Evolutionary conservation across 2,888 invertebrate species (phyloP), one percentile per base, ranked within the genome.

Genomic region (Acrobeloides nanus): DNA sequence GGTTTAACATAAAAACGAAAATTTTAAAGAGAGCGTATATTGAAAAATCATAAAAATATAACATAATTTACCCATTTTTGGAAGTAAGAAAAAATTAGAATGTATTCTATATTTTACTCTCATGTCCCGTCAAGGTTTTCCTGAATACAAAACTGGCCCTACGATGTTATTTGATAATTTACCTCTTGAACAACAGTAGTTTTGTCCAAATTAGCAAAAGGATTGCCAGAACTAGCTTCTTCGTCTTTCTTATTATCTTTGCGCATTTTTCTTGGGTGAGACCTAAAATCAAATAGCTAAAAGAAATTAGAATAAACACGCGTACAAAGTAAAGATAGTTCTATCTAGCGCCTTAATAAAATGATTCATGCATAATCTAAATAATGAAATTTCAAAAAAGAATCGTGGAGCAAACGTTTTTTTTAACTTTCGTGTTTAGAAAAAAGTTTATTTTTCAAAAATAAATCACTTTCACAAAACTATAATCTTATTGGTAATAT

Each of bases 171-270:
- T 35, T 24, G 21, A 38, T 26, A 12, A 35, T 62, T 53, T 53
- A 77, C 79, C 73, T 97, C 95, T 78, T 97, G 97, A 21, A 99
- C 80, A 27, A 97, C 89, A 3, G 87, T 84, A 0, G 92, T 93
- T 77, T 95, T 95, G 72, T 97, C 95, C 72, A 95, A 79, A 72
- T 87, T 87, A 73, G 85, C 84, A 76, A 87, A 95, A 20, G 88
- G 87, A 75, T 89, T 89, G 50, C 83, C 76, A 45, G 74, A 82
- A 53, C 84, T 83, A 80, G 70, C 45, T 38, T 74, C 74, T 31
- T 74, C 74, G 52, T 74, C 74, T 51, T 74, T 74, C 60, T 74
- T 74, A n/a, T n/a, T n/a, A 42, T 74, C 74, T 26, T 66, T 61
- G 40, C 71, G 67, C 67, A 69, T 72, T 33, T 15, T 38, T n/a